Evolutionary conservation across 2,797 vertebrate species (phyloP).

Genomic region (Hipposideros larvatus): DNA sequence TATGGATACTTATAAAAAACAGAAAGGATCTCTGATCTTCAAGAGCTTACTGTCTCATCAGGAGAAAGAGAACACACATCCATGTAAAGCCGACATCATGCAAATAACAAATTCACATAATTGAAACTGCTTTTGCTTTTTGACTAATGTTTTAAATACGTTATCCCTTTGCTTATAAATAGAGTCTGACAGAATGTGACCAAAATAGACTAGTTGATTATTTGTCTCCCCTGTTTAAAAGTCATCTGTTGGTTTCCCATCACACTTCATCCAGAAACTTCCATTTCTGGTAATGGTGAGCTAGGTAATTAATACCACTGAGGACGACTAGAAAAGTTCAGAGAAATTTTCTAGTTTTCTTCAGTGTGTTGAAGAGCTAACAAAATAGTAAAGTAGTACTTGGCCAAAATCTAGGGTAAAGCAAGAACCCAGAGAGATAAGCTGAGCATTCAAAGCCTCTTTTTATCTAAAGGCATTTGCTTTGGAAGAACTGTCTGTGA

Average conservation of each 20-base stretch:
- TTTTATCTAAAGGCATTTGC: neutral
- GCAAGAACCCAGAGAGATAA: neutral
- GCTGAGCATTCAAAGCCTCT: neutral
- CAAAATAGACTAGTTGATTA: neutral
- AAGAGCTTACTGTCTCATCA: neutral
- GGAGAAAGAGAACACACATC: neutral
- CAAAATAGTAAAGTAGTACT: slow-evolving; percentile 13
- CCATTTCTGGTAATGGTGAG: neutral
- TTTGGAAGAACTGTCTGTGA: neutral
- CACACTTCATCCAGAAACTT: neutral
- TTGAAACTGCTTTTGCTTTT: slow-evolving; percentile 36
- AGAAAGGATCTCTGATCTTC: neutral
- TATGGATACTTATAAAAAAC: neutral
- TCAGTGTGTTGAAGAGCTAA: neutral
- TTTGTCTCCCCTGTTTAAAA: neutral
- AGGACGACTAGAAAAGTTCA: neutral
- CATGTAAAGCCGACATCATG: neutral
- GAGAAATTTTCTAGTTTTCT: neutral
- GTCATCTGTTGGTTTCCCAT: neutral
- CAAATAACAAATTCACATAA: neutral
- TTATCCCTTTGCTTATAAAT: slow-evolving; percentile 7
- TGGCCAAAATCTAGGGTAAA: neutral
- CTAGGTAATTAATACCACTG: neutral
- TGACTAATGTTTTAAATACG: slow-evolving; percentile 8
- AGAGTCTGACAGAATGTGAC: slow-evolving; percentile 11